Evolutionary conservation across 2,888 invertebrate species (phyloP).

Genomic region (Lissocephala sabroskyi): DNA sequence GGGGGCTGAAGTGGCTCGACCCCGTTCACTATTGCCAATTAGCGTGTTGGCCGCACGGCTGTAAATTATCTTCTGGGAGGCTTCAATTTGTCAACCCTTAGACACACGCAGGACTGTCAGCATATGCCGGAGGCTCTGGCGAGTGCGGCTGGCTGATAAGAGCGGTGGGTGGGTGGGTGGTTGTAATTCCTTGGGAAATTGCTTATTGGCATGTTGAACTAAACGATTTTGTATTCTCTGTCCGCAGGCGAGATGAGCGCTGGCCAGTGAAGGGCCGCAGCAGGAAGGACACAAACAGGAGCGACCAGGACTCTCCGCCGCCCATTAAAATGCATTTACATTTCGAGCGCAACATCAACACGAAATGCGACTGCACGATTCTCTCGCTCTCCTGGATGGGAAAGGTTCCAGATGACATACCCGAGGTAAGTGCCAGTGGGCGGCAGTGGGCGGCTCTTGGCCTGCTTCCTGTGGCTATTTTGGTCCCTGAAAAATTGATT

Average conservation of each 20-base stretch:
- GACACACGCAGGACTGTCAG: slow-evolving; percentile 10
- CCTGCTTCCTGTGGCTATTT: background rate
- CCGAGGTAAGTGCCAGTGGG: slow-evolving; percentile 80
- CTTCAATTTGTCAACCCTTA: slow-evolving; percentile 55
- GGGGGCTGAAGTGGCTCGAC: background rate
- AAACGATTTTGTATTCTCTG: slow-evolving; percentile 34
- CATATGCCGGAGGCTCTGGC: slow-evolving; percentile 16
- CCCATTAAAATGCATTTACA: slow-evolving; percentile 89
- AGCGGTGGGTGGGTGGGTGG: too few species aligned
- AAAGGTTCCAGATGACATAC: slow-evolving; percentile 95
- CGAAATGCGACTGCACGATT: slow-evolving; percentile 96
- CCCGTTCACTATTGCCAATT: slow-evolving; percentile 52
- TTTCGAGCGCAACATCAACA: slow-evolving; percentile 93
- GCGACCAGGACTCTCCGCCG: slow-evolving; percentile 6
- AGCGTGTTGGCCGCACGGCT: slow-evolving; percentile 36
- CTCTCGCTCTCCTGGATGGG: slow-evolving; percentile 98
- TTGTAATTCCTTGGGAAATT: slow-evolving; percentile 54
- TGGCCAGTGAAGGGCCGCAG: slow-evolving; percentile 2
- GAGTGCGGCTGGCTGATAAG: slow-evolving; percentile 42
- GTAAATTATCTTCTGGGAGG: slow-evolving; percentile 38
- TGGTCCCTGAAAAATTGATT: too few species aligned
- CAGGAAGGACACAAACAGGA: slow-evolving; percentile 8
- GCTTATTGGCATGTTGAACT: slow-evolving; percentile 60
- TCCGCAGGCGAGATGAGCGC: slow-evolving; percentile 37
- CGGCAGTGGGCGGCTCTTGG: slow-evolving; percentile 42